Conservation (phyloP, 2,888 invertebrate genomes). For the Melanostoma mellinum region DNA sequence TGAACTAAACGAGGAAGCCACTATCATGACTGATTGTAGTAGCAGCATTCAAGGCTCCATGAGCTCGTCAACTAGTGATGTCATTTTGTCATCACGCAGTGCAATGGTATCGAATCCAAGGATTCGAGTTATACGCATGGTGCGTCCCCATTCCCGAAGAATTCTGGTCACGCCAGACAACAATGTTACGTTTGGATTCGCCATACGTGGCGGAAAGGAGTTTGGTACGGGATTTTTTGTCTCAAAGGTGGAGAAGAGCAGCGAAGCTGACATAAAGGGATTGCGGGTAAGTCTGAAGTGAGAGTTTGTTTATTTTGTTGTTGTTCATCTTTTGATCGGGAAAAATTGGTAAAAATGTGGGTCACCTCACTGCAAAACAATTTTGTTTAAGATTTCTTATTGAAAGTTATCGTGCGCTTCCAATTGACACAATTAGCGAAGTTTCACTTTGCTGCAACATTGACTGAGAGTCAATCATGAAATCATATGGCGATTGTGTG, state of each 20-base stretch:
- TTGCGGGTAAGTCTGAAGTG: constrained; percentile 86
- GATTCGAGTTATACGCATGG: constrained; percentile 84
- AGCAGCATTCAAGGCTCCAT: constrained; percentile 81
- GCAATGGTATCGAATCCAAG: constrained; percentile 82
- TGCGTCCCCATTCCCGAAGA: constrained; percentile 83
- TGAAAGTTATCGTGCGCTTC: constrained; percentile 64
- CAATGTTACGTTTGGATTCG: constrained; percentile 89
- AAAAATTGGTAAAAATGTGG: constrained; percentile 53
- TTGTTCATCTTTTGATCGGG: constrained; percentile 54
- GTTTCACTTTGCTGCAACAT: constrained; percentile 59
- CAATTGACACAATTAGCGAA: constrained; percentile 66
- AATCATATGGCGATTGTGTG: constrained; percentile 13
- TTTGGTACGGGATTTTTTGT: constrained; percentile 96
- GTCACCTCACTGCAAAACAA: constrained; percentile 53
- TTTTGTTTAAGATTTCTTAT: constrained; percentile 29
- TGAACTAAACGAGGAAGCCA: constrained; percentile 22
- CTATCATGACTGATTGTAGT: constrained; percentile 78
- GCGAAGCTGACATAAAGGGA: constrained; percentile 93
- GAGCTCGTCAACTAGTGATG: constrained; percentile 81
- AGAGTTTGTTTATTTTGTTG: constrained; percentile 46
- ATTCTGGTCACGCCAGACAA: constrained; percentile 83
- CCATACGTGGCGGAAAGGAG: constrained; percentile 93
- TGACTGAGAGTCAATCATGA: constrained; percentile 13
- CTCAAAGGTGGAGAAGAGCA: constrained; percentile 92
- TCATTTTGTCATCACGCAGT: constrained; percentile 80